Evolutionary conservation across 2,797 vertebrate species (phyloP).

Genomic region (Gila robusta): DNA sequence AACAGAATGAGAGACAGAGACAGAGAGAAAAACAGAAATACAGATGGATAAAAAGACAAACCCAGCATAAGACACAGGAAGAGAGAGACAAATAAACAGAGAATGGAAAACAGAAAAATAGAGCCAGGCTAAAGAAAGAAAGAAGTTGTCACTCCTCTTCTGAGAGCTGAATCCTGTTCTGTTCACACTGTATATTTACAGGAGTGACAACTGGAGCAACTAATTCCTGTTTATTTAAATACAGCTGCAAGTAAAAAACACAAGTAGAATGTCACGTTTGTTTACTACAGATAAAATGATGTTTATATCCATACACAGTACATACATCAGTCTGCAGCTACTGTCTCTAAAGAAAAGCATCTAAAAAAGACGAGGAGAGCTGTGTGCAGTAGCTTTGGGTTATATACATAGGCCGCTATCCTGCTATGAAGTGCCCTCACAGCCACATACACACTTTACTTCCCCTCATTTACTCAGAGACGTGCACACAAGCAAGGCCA

Average conservation of each 20-base stretch:
- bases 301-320: neutral
- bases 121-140: no score
- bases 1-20: neutral
- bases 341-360: neutral
- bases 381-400: conserved; percentile 7
- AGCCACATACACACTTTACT: conserved; percentile 7
- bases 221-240: neutral
- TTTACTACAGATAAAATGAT: neutral
- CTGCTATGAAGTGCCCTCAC: conserved; percentile 12
- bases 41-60: neutral
- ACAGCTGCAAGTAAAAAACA: neutral
- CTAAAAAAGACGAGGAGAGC: neutral
- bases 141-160: neutral
- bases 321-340: neutral
- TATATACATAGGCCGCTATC: conserved; percentile 35
- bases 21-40: neutral
- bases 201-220: neutral
- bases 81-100: neutral
- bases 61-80: neutral
- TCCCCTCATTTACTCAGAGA: conserved; percentile 10
- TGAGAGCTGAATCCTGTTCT: neutral
- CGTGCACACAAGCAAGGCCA: conserved; percentile 31
- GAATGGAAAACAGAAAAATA: neutral
- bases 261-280: neutral
- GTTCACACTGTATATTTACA: neutral